Evolutionary conservation across 2,888 invertebrate genomes (phyloP).

Genomic region (Andrena praecox): DNA sequence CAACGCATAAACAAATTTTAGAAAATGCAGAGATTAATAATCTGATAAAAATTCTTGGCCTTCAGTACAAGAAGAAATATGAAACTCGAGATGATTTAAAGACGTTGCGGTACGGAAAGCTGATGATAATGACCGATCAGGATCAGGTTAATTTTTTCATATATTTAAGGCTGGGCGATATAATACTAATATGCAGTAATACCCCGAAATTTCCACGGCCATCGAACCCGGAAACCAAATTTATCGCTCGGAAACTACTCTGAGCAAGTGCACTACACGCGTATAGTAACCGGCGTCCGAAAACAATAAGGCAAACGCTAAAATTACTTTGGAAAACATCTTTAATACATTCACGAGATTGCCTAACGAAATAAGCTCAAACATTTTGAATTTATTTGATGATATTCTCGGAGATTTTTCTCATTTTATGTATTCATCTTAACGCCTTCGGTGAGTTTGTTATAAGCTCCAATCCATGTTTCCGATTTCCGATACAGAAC

Average conservation of each 20-base stretch:
- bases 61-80: conserved; percentile 98
- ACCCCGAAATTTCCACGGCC: too few relatives aligned
- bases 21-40: conserved; percentile 99
- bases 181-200: too few relatives aligned
- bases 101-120: conserved; percentile 95
- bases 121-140: conserved; percentile 99
- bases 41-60: conserved; percentile 97
- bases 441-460: too few relatives aligned
- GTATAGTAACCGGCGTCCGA: too few relatives aligned
- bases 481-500: too few relatives aligned
- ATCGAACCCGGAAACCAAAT: too few relatives aligned
- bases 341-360: background rate
- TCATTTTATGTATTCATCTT: background rate
- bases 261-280: too few relatives aligned
- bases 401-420: background rate
- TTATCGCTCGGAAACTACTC: too few relatives aligned
- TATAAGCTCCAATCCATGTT: too few relatives aligned
- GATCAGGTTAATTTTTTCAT: conserved; percentile 89
- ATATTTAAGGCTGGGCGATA: background rate
- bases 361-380: too few relatives aligned
- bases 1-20: conserved; percentile 97
- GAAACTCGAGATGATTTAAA: conserved; percentile 93
- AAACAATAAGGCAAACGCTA: too few relatives aligned
- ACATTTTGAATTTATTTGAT: too few relatives aligned
- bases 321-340: background rate